Base-by-base conservation (phyloP, 1,140 invertebrate species). In the Drosophila rhopaloa region DNA sequence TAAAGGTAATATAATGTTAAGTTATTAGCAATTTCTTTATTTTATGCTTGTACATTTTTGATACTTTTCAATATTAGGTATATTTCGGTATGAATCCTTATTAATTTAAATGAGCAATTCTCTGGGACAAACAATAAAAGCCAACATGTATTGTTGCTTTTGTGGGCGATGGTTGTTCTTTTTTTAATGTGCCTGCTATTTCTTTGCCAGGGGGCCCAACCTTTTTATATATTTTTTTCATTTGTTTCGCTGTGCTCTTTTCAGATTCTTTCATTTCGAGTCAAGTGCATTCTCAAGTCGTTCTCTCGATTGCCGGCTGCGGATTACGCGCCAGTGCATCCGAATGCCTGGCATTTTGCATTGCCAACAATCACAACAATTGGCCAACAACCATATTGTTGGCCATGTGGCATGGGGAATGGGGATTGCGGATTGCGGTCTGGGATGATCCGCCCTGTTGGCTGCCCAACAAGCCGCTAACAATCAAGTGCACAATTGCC, bases 401-500 rank as follows among this genome's bases (percentile, higher is more conserved):
- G 46, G 81, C 71, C 81, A 84, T 80, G 79, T 85, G 81, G 67
- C 77, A 61, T 73, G 46, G 44, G 81, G 67, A 67, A 58, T 73
- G 46, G 41, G 62, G 56, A 37, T 40, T 53, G 48, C 32, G 60
- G 41, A 58, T 9, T 55, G 47, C 47, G 72, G 62, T 32, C 50
- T 48, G 67, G 67, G 37, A 43, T 68, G 74, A 76, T 81, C 68
- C 76, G 83, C 71, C 83, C 76, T 86, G 83, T 86, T 86, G 83
- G 70, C 41, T 86, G 83, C 84, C 79, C 83, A 86, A 86, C 83
- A 88, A 76, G 79, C 51, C 83, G 83, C 71, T 88, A 86, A 86
- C 71, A 71, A 86, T 86, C 83, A 88, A 86, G 83, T 88, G 83
- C 79, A 72, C 76, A 86, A 82, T 82, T 86, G 79, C 38, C 66